These are phyloP conservation scores for Chiloscyllium punctatum DNA, from an alignment of 2,797 vertebrate genomes.

Conservation along the genomic window DNA sequence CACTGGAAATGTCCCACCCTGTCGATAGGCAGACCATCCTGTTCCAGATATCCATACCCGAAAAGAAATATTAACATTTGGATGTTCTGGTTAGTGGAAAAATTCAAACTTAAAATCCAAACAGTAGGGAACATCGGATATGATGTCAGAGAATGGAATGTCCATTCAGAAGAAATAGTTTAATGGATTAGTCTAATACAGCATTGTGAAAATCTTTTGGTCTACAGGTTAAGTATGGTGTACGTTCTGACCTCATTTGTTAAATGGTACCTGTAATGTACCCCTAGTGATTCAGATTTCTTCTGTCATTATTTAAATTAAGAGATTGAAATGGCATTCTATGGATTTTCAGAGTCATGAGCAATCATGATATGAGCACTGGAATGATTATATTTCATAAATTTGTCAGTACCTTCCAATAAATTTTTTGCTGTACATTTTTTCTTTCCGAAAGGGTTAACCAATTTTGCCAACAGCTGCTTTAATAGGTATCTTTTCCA, in stretches of 20 bases:
- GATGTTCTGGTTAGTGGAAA: neutral
- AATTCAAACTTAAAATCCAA: neutral
- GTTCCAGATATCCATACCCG: neutral
- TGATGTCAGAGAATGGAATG: neutral
- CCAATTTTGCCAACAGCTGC: neutral
- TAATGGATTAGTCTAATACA: neutral
- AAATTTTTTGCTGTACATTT: neutral
- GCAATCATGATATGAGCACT: neutral
- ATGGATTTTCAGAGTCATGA: neutral
- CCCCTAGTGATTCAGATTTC: neutral
- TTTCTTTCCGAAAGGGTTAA: neutral
- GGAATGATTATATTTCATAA: neutral
- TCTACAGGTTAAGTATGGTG: too few relatives aligned
- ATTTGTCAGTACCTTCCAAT: neutral
- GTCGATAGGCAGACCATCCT: neutral
- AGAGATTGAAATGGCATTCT: neutral
- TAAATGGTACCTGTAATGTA: neutral
- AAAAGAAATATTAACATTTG: neutral
- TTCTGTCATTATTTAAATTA: neutral
- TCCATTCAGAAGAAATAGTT: neutral
- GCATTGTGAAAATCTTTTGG: neutral
- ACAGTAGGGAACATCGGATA: neutral
- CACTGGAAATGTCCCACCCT: constrained; percentile 6
- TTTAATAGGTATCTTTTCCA: neutral
- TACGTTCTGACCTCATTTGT: neutral